phyloP scores from a whole-genome alignment of 2,113 vertebrate genomes.

The Piprites chloris region DNA sequence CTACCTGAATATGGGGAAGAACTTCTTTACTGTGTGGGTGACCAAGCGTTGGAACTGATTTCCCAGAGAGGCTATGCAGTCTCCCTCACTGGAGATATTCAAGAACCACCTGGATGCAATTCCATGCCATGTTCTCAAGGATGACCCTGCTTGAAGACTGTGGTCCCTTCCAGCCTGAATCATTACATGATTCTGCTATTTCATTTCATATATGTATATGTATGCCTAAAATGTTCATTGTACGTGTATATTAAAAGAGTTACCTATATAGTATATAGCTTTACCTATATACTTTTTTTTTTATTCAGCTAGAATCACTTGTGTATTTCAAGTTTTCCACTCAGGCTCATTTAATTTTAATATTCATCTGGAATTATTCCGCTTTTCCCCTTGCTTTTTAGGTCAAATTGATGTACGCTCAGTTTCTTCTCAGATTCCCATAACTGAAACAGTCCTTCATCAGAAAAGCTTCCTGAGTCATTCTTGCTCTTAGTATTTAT shows the following conservation, averaged over 20 bases:
- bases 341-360: neutral
- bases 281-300: neutral
- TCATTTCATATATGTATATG: neutral
- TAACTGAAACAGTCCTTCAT: neutral
- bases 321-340: neutral
- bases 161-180: neutral
- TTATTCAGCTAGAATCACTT: neutral
- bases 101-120: neutral
- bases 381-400: fast-evolving
- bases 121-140: neutral
- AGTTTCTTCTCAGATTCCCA: neutral
- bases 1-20: neutral
- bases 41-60: neutral
- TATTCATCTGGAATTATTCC: neutral
- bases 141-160: neutral
- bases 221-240: neutral
- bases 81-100: neutral
- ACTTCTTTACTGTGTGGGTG: neutral
- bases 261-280: neutral
- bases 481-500: neutral
- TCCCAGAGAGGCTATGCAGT: neutral
- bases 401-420: neutral
- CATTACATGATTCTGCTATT: neutral
- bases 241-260: neutral
- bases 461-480: neutral